Base-by-base conservation (phyloP, 2,113 vertebrate genomes). In the Mesitornis unicolor region DNA sequence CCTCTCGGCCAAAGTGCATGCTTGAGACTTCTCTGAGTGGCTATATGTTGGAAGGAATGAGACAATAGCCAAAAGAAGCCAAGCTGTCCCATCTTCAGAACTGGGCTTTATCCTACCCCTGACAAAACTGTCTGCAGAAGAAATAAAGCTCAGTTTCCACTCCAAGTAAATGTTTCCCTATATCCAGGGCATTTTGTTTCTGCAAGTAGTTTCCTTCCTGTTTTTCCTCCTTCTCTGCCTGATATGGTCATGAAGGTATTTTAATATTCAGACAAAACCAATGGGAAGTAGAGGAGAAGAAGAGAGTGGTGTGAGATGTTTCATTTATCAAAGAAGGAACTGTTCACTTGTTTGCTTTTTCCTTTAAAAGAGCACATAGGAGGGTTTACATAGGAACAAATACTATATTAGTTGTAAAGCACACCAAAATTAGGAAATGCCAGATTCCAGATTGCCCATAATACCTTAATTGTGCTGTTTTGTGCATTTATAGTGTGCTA, bases 21-120 rank as follows among this genome's bases (percentile, higher is more conserved):
- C 40, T 65, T 69, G 24, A 65, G 40, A 81, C 16, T 24, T 56
- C 10, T 65, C 38, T 57, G n/a, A 77, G n/a, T 16, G 89, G 38
- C 53, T 83, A 2, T 54, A 0, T 70, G 7, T 36, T 70, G 38
- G 20, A 42, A 91, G 12, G 13, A 4, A 7, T 87, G 13, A 35
- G 33, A 13, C 33, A n/a, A 33, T 14, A 59, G 38, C 18, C 0
- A 0, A 59, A 74, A 51, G 12, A 56, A 19, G 0, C 4, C 11
- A 56, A 29, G 12, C 10, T 91, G 35, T 83, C 40, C 11, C 3
- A 0, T 50, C 20, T 50, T 82, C n/a, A 71, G 24, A 79, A 20
- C 17, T 69, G 0, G 0, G 9, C 19, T 80, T 80, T 59, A 31
- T 89, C 57, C 7, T 63, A 14, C 11, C 9, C 4, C 14, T 92